Evolutionary conservation across 2,113 vertebrate genomes (phyloP).

Genomic region (Semnopithecus entellus): DNA sequence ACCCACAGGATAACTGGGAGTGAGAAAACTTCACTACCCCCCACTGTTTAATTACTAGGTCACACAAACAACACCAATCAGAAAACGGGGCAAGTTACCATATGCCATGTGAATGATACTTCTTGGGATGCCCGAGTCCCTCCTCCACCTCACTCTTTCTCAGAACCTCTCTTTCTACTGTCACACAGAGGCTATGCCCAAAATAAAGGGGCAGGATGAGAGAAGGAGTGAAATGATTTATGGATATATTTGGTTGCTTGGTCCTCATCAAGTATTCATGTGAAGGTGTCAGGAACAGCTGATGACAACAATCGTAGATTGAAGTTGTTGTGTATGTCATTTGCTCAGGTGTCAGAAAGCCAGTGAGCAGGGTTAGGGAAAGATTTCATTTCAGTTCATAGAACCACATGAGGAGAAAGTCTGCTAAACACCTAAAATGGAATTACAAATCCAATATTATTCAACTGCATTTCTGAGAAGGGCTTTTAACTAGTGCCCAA

Average conservation of each 20-base stretch:
- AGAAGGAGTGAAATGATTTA: background rate
- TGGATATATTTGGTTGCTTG: background rate
- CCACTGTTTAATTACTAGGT: constrained; percentile 3
- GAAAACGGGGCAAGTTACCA: background rate
- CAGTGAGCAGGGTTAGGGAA: background rate
- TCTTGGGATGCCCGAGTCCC: background rate
- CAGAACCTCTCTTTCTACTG: background rate
- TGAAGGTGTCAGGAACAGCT: background rate
- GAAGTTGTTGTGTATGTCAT: background rate
- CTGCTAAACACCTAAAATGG: background rate
- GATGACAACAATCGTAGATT: background rate
- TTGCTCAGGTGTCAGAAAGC: background rate
- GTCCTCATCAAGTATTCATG: background rate
- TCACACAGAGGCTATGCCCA: background rate
- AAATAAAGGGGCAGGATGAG: background rate
- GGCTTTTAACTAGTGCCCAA: background rate
- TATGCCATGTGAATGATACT: background rate
- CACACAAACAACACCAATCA: background rate
- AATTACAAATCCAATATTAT: background rate
- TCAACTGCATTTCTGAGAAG: background rate
- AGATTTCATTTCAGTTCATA: background rate
- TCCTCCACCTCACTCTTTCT: background rate
- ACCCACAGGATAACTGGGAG: background rate
- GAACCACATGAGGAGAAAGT: background rate
- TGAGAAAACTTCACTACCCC: background rate